Percentiles rank a stretch among this genome's conserved stretches.
Conservation (phyloP, 1,140 invertebrate genomes). For the Leptonema lineaticorne region DNA sequence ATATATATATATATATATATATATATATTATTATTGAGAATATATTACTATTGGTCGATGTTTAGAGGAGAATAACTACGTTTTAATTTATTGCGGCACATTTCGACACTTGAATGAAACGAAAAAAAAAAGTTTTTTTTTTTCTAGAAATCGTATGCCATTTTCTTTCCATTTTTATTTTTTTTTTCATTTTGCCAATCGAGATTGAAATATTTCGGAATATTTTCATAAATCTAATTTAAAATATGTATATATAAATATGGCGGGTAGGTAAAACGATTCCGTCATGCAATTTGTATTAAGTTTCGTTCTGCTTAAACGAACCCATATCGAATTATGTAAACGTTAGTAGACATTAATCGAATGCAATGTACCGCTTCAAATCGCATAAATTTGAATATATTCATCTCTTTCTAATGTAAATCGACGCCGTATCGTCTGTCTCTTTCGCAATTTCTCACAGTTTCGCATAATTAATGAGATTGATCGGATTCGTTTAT, state of each 20-base stretch:
- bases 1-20: too few relatives aligned
- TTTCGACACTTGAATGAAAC: background rate
- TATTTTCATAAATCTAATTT: slow-evolving; percentile 17
- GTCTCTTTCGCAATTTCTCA: background rate
- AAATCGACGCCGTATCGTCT: background rate
- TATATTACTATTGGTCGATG: background rate
- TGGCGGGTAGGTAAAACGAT: slow-evolving; percentile 30
- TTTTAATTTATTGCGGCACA: background rate
- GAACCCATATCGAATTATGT: slow-evolving; percentile 16
- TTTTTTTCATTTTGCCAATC: too few relatives aligned
- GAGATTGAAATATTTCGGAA: too few relatives aligned
- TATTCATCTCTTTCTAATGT: background rate
- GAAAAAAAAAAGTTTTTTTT: background rate
- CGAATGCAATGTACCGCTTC: background rate
- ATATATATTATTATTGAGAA: background rate
- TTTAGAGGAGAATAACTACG: background rate
- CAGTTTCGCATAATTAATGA: too few relatives aligned
- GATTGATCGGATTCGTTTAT: too few relatives aligned
- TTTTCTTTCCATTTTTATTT: too few relatives aligned
- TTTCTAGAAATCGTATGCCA: background rate
- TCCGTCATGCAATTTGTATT: slow-evolving; percentile 35
- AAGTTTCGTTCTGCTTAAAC: slow-evolving; percentile 30
- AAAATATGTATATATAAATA: too few relatives aligned
- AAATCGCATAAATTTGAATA: background rate
- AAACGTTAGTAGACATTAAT: background rate